Conservation (phyloP, 1,140 invertebrate species). For the Drosophila bipectinata region DNA sequence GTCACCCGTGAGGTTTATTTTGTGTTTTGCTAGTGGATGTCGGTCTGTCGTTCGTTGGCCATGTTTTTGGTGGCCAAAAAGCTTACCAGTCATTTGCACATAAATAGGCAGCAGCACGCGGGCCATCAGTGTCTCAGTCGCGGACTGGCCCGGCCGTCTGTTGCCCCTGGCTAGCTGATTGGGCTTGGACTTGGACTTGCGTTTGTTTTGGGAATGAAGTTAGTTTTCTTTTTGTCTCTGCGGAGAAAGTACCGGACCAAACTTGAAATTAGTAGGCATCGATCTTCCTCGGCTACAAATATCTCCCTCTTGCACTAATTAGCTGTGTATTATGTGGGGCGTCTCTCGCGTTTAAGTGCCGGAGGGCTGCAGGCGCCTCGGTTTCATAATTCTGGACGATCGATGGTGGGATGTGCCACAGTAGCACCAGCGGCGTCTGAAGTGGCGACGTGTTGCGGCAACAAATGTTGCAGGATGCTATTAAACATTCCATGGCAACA, state of each 20-base stretch:
- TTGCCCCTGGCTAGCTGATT: neutral
- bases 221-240: slow-evolving; percentile 31
- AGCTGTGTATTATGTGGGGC: neutral
- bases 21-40: slow-evolving; percentile 6
- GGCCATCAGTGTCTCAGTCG: neutral
- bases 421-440: neutral
- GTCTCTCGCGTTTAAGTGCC: neutral
- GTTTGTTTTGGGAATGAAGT: slow-evolving; percentile 23
- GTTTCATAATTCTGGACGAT: slow-evolving; percentile 60
- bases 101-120: slow-evolving; percentile 47
- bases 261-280: slow-evolving; percentile 35
- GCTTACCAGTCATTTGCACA: slow-evolving; percentile 65
- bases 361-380: neutral
- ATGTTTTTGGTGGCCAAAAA: slow-evolving; percentile 40
- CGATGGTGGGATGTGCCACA: neutral
- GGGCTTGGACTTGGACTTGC: slow-evolving; percentile 9
- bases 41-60: slow-evolving; percentile 14
- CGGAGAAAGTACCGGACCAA: slow-evolving; percentile 61
- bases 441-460: slow-evolving; percentile 45
- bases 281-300: neutral
- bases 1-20: slow-evolving; percentile 35
- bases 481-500: slow-evolving; percentile 36
- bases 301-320: neutral
- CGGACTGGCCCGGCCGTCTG: neutral
- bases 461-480: slow-evolving; percentile 16